Evolutionary conservation across 2,113 vertebrate species (phyloP).

Genomic region (Daubentonia madagascariensis): DNA sequence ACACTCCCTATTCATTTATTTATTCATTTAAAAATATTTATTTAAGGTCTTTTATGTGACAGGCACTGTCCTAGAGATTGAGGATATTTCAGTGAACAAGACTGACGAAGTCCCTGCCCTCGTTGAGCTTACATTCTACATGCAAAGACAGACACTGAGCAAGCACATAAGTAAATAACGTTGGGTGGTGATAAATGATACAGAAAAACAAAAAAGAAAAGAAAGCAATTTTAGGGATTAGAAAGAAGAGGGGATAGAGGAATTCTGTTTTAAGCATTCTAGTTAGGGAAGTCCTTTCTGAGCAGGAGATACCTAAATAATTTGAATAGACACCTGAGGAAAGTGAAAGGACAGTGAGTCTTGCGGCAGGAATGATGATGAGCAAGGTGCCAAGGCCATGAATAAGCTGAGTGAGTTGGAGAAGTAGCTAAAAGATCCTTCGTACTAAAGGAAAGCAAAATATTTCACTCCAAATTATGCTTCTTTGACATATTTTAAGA

Average conservation of each 20-base stretch:
- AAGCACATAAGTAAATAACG: neutral
- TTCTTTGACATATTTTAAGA: neutral
- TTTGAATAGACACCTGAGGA: neutral
- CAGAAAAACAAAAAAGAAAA: neutral
- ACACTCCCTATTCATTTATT: neutral
- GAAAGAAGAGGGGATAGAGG: neutral
- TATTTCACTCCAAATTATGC: neutral
- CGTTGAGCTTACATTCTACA: neutral
- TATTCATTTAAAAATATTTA: neutral
- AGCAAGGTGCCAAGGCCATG: rapidly evolving
- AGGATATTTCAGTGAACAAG: neutral
- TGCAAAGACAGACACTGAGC: neutral
- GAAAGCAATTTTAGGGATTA: neutral
- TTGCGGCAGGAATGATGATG: neutral
- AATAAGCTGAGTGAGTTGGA: neutral
- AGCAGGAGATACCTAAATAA: neutral
- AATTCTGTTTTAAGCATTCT: neutral
- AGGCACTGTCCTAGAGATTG: neutral
- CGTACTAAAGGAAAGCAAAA: neutral
- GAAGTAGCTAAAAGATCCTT: neutral
- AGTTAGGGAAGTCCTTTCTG: neutral
- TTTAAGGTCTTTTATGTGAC: neutral
- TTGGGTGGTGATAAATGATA: neutral
- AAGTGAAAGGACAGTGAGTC: neutral
- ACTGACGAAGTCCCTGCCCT: neutral